A percentile compares a stretch with the other conserved stretches of the same genome.
phyloP scores from a whole-genome alignment of 2,797 vertebrate species.

The Tauraco hartlaubi region DNA sequence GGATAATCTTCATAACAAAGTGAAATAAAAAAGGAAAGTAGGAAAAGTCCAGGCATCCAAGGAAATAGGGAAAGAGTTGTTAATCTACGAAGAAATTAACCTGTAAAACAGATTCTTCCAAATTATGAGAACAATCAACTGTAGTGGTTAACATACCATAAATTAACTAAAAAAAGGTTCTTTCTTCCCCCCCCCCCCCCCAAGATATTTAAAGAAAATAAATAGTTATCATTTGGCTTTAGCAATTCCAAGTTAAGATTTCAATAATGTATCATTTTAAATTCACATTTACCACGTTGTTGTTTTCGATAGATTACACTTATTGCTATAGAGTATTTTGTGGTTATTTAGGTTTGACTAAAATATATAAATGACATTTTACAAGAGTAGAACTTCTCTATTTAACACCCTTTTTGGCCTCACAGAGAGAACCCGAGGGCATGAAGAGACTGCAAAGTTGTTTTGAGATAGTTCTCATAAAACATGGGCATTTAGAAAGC shows the following conservation, averaged over 20 bases:
- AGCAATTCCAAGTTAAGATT: not conserved
- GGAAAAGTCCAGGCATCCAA: not conserved
- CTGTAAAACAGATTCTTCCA: not conserved
- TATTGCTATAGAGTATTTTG: not conserved
- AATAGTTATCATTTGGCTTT: not conserved
- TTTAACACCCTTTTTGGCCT: not conserved
- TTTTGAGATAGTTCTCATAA: constrained; percentile 24
- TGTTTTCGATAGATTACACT: not conserved
- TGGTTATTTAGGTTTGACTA: not conserved
- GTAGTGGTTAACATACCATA: not conserved
- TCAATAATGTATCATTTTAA: not conserved
- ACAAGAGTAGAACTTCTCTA: constrained; percentile 9
- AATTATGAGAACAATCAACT: not conserved
- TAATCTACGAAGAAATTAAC: not conserved
- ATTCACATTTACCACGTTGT: not conserved
- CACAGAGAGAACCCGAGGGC: constrained; percentile 14
- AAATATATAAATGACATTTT: not conserved
- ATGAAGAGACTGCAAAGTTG: constrained; percentile 10
- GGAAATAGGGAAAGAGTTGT: not conserved
- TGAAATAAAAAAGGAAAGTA: not conserved
- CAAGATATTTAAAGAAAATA: not conserved
- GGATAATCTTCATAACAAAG: not conserved
- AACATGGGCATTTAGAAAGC: constrained; percentile 4
- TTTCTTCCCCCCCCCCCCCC: not conserved
- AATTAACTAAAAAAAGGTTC: not conserved